A percentile compares a stretch with the other conserved stretches of the same genome.
phyloP scores from a whole-genome alignment of 1,140 invertebrate species.

The Bombus superbus region DNA sequence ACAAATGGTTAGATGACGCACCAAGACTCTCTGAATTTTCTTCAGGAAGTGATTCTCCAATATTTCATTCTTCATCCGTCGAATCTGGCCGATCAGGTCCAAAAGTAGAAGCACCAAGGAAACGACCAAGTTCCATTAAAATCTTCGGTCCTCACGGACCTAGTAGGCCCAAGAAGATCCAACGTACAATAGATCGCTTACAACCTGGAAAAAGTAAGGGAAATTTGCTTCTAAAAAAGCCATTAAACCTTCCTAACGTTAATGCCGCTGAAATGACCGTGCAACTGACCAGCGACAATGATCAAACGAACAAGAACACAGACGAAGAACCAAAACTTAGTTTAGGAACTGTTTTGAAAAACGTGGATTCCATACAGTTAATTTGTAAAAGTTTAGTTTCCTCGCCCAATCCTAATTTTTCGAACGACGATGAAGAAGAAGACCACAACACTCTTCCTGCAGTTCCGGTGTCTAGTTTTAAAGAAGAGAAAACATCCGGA shows the following conservation, averaged over 20 bases:
- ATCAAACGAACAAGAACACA: constrained; percentile 67
- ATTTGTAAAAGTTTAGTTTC: constrained; percentile 80
- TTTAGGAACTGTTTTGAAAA: constrained; percentile 90
- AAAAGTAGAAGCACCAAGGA: constrained; percentile 70
- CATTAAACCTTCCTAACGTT: constrained; percentile 59
- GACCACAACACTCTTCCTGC: constrained; percentile 49
- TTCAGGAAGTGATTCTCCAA: constrained; percentile 88
- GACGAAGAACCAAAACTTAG: constrained; percentile 90
- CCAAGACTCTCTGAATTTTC: constrained; percentile 89
- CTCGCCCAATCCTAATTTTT: constrained; percentile 77
- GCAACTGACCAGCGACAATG: constrained; percentile 52
- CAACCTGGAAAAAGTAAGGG: constrained; percentile 94
- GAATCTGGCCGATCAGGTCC: constrained; percentile 63
- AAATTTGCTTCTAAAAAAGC: constrained; percentile 86
- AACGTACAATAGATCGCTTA: constrained; percentile 91
- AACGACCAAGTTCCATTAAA: constrained; percentile 75
- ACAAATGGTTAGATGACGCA: constrained; percentile 93
- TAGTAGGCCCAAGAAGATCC: constrained; percentile 87
- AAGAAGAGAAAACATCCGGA: constrained; percentile 60
- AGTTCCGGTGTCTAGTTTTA: constrained; percentile 37
- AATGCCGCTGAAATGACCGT: constrained; percentile 54
- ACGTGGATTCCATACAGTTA: constrained; percentile 80
- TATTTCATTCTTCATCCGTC: constrained; percentile 70
- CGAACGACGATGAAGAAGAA: constrained; percentile 80
- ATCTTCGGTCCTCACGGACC: constrained; percentile 79